Evolutionary conservation across 2,797 vertebrate genomes (phyloP), one percentile per base, ranked within the genome.

Genomic region (Karalla daura): DNA sequence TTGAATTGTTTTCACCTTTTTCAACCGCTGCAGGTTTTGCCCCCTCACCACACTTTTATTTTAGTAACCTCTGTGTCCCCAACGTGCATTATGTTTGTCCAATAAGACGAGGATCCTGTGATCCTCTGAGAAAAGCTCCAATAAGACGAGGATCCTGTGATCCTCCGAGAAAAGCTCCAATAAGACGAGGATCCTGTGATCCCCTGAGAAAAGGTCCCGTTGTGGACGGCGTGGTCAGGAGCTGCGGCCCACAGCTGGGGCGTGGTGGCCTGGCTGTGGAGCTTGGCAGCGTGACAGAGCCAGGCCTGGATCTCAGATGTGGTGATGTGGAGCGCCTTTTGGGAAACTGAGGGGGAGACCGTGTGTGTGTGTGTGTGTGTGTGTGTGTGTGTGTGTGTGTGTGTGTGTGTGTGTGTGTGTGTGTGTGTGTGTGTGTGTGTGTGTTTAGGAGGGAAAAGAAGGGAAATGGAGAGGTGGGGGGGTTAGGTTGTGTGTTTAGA

Each of bases 231-330:
- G 63, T 49, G 70, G 76, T 78, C 66, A 78, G 67, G 18, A 70
- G 78, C 68, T 65, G 86, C 54, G 73, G 78, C 80, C 62, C 53
- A 45, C 56, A 39, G 70, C 60, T 63, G 73, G 78, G 90, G 88
- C 65, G 87, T 84, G 87, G 87, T 80, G 60, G 60, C 50, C 61
- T 77, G 62, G 44, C 62, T 86, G 82, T 90, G 85, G 79, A 72
- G 64, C 80, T 89, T 92, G 88, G 89, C 90, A 83, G 70, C 5
- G 0, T 20, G 35, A 53, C 82, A 83, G n/a, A 81, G 32, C 74
- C 62, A 30, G 63, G 79, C 74, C 78, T 74, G 76, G 59, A 80
- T 69, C 76, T 90, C 72, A 81, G 72, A 88, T 84, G 86, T 81
- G 83, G 71, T 76, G 54, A 81, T 80, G 80, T 65, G 80, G 70